A percentile compares a stretch with the other conserved stretches of the same genome.
Evolutionary conservation across 2,797 vertebrate genomes (phyloP).

Genomic region (Spheniscus humboldti): DNA sequence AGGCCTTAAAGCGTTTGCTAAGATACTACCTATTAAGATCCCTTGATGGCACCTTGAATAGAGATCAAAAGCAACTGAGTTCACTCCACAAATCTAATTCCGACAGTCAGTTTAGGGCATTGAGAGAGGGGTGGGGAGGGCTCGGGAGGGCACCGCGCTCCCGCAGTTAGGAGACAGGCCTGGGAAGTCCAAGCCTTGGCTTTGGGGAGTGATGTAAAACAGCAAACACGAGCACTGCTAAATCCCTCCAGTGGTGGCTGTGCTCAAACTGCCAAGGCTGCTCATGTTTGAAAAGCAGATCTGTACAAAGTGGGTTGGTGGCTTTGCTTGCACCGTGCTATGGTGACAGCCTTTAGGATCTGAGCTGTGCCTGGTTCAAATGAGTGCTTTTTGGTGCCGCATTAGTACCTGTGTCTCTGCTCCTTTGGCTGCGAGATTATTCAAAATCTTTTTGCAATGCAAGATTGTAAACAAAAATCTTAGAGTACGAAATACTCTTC

Average conservation of each 20-base stretch:
- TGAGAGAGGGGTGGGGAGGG: conserved; percentile 53
- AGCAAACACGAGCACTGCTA: not conserved
- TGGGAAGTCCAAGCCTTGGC: not conserved
- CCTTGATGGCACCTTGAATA: conserved; percentile 67
- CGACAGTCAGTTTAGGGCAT: conserved; percentile 33
- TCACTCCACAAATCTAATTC: conserved; percentile 52
- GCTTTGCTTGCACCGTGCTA: not conserved
- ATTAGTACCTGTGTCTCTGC: not conserved
- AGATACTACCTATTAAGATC: conserved; percentile 60
- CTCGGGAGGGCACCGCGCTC: not conserved
- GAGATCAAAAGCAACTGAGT: conserved; percentile 63
- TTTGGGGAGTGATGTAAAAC: not conserved
- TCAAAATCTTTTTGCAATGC: not conserved
- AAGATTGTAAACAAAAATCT: not conserved
- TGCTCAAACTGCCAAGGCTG: not conserved
- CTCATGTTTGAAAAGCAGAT: not conserved
- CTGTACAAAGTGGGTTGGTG: not conserved
- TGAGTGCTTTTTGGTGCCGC: rapidly evolving
- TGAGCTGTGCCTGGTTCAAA: not conserved
- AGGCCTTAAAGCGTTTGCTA: conserved; percentile 39
- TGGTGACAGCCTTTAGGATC: not conserved
- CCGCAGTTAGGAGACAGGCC: not conserved
- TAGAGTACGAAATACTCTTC: not conserved
- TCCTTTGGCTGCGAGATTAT: not conserved
- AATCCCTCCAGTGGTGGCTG: not conserved